Evolutionary conservation across 2,113 vertebrate species (phyloP), one percentile per base, ranked within the genome.

Genomic region (Hippocampus comes): DNA sequence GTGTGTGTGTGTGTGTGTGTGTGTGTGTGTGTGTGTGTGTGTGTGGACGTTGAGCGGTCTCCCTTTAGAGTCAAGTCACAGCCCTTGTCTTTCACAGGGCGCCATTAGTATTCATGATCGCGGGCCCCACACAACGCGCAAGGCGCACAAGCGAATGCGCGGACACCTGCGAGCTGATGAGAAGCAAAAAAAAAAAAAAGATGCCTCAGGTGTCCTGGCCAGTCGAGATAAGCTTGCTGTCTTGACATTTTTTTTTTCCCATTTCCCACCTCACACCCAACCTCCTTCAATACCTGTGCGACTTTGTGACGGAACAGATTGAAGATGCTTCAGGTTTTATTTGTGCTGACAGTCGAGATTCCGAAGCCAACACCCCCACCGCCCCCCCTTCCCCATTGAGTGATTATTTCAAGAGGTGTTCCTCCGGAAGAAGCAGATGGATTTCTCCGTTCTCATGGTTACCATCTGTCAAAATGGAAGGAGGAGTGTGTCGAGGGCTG

Each of bases 91-190:
- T 87, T 89, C 74, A 85, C 72, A 75, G 80, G 77, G 73, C 74
- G 42, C 63, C 74, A 90, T 90, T 89, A 87, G 86, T 88, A 90
- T 90, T 87, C 89, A 88, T 87, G 80, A 88, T 86, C 85, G 82
- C 78, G 76, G 12, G 70, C 80, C 83, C 70, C 78, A 56, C 74
- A 75, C 46, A 18, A 80, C 82, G 75, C 83, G 75, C 73, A 73
- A 82, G 84, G 79, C 78, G 12, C 71, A 73, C 79, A 68, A 72
- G 27, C 78, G 55, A 79, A 81, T 81, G 81, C 80, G 72, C 34
- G 55, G 70, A 75, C 84, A 84, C 61, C 68, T 64, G 61, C 78
- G 78, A 69, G 41, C 21, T 77, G 82, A 82, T 87, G 75, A 79
- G 73, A 71, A 83, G 83, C 72, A 78, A 76, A 86, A 77, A 82